Conservation (phyloP, 2,113 vertebrate genomes). For the Ameiurus melas region DNA sequence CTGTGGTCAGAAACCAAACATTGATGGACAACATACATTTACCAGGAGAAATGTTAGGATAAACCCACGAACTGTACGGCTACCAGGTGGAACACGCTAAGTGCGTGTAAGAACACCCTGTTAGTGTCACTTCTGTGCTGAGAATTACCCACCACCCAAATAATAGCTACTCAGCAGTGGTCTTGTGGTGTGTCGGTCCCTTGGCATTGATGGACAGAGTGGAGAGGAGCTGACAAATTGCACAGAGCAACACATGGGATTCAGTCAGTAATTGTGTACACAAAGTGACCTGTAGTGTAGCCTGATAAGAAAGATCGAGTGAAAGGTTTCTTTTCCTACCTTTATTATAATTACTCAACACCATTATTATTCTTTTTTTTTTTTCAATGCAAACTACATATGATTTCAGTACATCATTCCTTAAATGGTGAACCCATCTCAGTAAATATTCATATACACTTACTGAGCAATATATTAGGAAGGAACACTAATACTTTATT, state of each 20-base stretch:
- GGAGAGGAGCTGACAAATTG: not conserved
- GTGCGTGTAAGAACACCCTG: not conserved
- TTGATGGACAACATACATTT: not conserved
- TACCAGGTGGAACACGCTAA: not conserved
- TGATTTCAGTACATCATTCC: not conserved
- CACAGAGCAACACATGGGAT: not conserved
- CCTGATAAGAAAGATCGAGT: not conserved
- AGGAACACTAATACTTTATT: no score
- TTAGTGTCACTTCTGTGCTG: not conserved
- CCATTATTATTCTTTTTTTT: not conserved
- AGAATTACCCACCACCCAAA: not conserved
- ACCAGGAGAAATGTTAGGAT: not conserved
- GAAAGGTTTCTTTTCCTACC: not conserved
- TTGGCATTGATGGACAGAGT: slow-evolving; percentile 1
- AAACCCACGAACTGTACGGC: not conserved
- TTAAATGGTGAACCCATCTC: not conserved
- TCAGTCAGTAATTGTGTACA: not conserved
- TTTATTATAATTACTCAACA: not conserved
- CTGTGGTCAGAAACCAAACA: not conserved
- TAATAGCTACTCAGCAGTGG: not conserved
- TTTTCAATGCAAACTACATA: not conserved
- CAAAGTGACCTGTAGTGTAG: not conserved
- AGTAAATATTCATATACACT: not conserved
- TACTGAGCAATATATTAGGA: no score
- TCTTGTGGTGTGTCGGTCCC: not conserved